A percentile compares a stretch with the other conserved stretches of the same genome.
phyloP scores from a whole-genome alignment of 2,888 invertebrate genomes.

The Julus scandinavius region DNA sequence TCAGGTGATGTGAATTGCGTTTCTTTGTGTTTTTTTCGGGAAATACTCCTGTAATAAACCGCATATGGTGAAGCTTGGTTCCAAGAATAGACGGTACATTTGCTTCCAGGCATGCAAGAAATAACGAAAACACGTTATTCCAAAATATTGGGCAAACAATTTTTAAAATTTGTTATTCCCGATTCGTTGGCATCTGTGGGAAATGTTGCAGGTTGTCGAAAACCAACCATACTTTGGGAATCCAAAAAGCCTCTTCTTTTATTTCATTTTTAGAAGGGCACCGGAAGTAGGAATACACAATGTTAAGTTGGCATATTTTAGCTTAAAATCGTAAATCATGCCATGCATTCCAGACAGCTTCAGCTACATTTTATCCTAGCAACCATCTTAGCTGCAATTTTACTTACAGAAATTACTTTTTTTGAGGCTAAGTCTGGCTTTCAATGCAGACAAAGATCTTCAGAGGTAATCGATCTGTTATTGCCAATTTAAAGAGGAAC shows the following conservation, averaged over 20 bases:
- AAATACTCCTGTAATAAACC: too few species aligned
- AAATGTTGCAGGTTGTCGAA: too few species aligned
- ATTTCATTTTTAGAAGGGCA: too few species aligned
- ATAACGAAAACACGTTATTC: neutral
- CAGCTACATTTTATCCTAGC: neutral
- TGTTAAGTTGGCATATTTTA: too few species aligned
- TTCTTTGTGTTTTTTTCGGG: too few species aligned
- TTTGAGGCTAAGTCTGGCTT: neutral
- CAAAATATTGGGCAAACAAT: neutral
- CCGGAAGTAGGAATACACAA: too few species aligned
- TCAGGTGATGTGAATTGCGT: too few species aligned
- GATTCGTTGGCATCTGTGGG: neutral
- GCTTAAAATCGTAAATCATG: too few species aligned
- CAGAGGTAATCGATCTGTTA: neutral
- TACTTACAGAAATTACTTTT: constrained; percentile 8
- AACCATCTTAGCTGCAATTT: constrained; percentile 14
- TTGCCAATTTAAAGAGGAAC: constrained; percentile 11
- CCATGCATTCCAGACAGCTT: neutral
- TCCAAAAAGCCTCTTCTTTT: too few species aligned
- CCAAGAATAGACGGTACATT: too few species aligned
- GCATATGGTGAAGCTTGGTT: too few species aligned
- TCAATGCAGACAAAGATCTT: neutral
- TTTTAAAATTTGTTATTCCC: neutral
- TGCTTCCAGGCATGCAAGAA: neutral
- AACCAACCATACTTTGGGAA: too few species aligned